These are phyloP conservation scores for Macrocentrus cingulum DNA, from an alignment of 1,140 invertebrate species.

Conservation along the genomic window DNA sequence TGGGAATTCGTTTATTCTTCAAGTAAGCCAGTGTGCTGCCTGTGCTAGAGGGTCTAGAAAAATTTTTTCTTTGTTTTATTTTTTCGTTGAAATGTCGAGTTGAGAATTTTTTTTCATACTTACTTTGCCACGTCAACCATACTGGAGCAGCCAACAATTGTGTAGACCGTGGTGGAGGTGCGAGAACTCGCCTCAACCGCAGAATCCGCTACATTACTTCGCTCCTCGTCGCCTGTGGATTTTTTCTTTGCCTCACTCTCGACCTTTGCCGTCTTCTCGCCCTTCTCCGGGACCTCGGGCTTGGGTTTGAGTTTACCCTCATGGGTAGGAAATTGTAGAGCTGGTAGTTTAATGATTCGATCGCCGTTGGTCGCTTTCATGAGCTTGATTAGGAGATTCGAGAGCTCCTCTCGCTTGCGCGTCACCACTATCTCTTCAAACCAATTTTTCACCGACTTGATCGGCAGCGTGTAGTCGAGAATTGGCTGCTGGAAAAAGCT, in stretches of 20 bases:
- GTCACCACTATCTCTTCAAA: slow-evolving; percentile 78
- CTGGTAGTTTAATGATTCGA: slow-evolving; percentile 50
- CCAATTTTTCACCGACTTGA: slow-evolving; percentile 75
- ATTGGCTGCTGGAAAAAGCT: slow-evolving; percentile 83
- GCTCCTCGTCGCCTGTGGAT: slow-evolving; percentile 6
- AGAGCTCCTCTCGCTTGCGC: slow-evolving; percentile 77
- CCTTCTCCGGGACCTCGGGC: slow-evolving; percentile 31
- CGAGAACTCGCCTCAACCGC: slow-evolving; percentile 30
- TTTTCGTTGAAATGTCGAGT: background rate
- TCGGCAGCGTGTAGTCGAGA: slow-evolving; percentile 72
- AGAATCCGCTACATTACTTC: slow-evolving; percentile 29
- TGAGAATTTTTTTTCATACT: slow-evolving; percentile 5
- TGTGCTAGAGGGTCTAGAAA: slow-evolving; percentile 37
- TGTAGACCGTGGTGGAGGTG: slow-evolving; percentile 34
- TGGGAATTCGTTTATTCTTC: slow-evolving; percentile 51
- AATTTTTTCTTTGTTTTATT: slow-evolving; percentile 13
- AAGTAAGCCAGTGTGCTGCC: slow-evolving; percentile 46
- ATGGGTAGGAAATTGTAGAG: slow-evolving; percentile 52
- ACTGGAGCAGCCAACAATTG: slow-evolving; percentile 44
- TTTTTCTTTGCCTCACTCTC: slow-evolving; percentile 46
- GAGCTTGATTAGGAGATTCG: slow-evolving; percentile 69
- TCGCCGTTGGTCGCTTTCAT: slow-evolving; percentile 63
- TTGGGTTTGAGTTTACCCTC: slow-evolving; percentile 52
- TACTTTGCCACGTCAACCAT: too few relatives aligned
- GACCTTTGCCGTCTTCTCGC: slow-evolving; percentile 34